Evolutionary conservation across 2,888 invertebrate genomes (phyloP).

Genomic region (Dicroscelio sp.): DNA sequence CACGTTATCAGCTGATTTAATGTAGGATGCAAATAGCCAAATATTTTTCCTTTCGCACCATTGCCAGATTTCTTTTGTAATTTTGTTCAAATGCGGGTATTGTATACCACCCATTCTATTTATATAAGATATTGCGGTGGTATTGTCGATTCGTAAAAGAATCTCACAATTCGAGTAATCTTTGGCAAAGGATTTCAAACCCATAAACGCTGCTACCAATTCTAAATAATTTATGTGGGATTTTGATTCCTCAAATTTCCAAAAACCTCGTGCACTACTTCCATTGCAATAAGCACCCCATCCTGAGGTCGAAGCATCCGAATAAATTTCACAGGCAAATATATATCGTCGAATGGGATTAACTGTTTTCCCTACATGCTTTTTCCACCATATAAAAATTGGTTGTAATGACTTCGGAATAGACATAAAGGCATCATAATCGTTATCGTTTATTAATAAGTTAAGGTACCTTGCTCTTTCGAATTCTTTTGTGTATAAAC

Average conservation of each 20-base stretch:
- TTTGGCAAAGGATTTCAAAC: background rate
- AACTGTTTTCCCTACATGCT: background rate
- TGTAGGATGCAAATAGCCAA: background rate
- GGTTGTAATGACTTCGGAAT: background rate
- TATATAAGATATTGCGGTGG: no score
- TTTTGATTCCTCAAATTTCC: constrained; percentile 22
- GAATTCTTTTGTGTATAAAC: background rate
- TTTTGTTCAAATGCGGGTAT: background rate
- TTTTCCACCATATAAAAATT: background rate
- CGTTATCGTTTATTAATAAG: background rate
- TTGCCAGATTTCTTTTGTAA: background rate
- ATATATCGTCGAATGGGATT: constrained; percentile 41
- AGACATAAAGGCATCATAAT: background rate
- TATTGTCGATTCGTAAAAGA: background rate
- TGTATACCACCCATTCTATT: background rate
- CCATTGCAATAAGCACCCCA: constrained; percentile 62
- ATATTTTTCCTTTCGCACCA: background rate
- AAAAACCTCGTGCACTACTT: constrained; percentile 59
- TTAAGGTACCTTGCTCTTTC: background rate
- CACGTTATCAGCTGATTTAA: background rate
- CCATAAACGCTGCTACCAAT: background rate
- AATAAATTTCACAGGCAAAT: constrained; percentile 66
- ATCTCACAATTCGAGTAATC: background rate
- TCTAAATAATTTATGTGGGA: background rate
- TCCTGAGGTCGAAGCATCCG: constrained; percentile 62